Evolutionary conservation across 2,113 vertebrate genomes (phyloP).

Genomic region (Astatotilapia flaviijosephi): DNA sequence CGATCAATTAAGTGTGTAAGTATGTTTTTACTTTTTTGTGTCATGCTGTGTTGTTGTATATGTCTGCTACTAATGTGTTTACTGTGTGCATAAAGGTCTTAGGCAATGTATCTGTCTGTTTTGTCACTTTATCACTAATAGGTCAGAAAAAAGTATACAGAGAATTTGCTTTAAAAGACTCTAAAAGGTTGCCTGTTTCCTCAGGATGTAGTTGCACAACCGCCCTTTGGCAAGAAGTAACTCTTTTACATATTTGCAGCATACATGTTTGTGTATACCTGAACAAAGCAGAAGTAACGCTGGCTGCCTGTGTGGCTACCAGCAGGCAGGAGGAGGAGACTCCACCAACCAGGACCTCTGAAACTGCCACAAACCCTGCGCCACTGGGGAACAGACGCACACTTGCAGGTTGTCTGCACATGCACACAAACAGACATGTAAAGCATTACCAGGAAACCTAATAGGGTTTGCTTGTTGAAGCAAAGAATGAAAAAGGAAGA

Average conservation of each 20-base stretch:
- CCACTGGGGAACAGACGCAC: slow-evolving; percentile 81
- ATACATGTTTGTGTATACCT: slow-evolving; percentile 55
- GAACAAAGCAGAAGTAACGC: slow-evolving; percentile 76
- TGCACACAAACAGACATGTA: not conserved
- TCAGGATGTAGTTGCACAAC: not conserved
- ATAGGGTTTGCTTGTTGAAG: not conserved
- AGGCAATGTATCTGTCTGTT: not conserved
- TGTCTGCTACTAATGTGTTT: not conserved
- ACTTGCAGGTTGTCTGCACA: slow-evolving; percentile 79
- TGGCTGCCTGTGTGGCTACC: slow-evolving; percentile 77
- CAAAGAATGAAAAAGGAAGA: not conserved
- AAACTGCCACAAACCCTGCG: slow-evolving; percentile 72
- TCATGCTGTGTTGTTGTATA: not conserved
- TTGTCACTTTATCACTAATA: not conserved
- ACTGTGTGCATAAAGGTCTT: not conserved
- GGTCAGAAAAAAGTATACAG: not conserved
- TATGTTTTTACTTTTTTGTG: not conserved
- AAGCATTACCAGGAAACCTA: not conserved
- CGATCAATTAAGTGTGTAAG: not conserved
- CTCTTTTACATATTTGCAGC: not conserved
- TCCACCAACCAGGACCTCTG: slow-evolving; percentile 72
- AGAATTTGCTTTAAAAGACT: not conserved
- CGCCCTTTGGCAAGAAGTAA: not conserved
- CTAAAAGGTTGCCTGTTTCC: not conserved
- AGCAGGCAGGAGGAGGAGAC: slow-evolving; percentile 77